Conservation (phyloP, 1,140 invertebrate genomes). For the Plectrocnemia conspersa region DNA sequence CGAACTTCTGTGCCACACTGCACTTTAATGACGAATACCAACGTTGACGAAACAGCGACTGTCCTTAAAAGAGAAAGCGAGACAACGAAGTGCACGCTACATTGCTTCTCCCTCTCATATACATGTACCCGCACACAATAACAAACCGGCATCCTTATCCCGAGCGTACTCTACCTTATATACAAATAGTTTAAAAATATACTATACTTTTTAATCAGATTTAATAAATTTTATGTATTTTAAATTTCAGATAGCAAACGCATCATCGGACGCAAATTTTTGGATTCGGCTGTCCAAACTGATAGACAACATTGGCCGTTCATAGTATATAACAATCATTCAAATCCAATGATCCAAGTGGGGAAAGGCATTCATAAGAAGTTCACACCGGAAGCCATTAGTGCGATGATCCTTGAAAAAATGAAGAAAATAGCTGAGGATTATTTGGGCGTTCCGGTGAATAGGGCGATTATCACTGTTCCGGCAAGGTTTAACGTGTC, state of each 20-base stretch:
- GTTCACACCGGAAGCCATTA: constrained; percentile 89
- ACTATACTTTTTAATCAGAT: too few species aligned
- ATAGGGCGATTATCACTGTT: constrained; percentile 86
- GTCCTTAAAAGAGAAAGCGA: too few species aligned
- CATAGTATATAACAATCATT: neutral
- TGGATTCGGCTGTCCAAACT: neutral
- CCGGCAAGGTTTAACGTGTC: constrained; percentile 91
- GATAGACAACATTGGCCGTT: neutral
- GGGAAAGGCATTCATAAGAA: constrained; percentile 81
- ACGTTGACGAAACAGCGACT: too few species aligned
- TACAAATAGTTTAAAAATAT: too few species aligned
- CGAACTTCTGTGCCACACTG: too few species aligned
- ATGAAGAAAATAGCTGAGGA: constrained; percentile 96
- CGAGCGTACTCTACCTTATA: too few species aligned
- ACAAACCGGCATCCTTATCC: too few species aligned
- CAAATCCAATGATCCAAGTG: neutral
- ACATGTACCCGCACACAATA: too few species aligned
- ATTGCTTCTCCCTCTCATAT: too few species aligned
- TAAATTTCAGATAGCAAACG: neutral
- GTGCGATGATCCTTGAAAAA: constrained; percentile 84
- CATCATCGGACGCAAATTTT: neutral
- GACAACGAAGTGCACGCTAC: too few species aligned
- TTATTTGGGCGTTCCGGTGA: constrained; percentile 85
- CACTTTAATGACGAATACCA: too few species aligned
- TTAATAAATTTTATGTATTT: too few species aligned